Conservation (phyloP, 1,140 invertebrate species). For the Coptotermes formosanus region DNA sequence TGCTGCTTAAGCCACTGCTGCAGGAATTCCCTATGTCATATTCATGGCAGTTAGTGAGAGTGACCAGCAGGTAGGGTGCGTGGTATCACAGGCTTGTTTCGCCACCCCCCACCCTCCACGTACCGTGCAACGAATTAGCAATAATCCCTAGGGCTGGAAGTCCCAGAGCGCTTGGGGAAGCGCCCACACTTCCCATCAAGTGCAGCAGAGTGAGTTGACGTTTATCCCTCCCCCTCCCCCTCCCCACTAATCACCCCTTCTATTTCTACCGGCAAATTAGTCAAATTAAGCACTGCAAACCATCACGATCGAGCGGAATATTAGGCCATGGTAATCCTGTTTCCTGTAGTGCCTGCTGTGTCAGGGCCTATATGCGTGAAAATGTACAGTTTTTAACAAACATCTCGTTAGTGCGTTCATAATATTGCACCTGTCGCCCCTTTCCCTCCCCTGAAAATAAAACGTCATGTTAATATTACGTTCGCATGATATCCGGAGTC, state of each 20-base stretch:
- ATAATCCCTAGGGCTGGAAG: conserved; percentile 1
- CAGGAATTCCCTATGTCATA: neutral
- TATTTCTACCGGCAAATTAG: conserved; percentile 10
- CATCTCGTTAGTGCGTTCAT: neutral
- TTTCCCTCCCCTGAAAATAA: neutral
- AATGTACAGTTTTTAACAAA: neutral
- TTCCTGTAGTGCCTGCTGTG: neutral
- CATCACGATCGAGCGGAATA: neutral
- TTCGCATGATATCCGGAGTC: too few relatives aligned
- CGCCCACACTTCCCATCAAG: neutral
- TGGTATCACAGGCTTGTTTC: neutral
- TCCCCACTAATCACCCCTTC: neutral
- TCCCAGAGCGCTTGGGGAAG: neutral
- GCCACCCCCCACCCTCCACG: neutral
- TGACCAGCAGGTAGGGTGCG: neutral
- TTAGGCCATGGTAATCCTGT: neutral
- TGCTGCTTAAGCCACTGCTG: neutral
- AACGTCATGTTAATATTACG: neutral
- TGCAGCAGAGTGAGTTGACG: conserved; percentile 6
- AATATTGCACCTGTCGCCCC: neutral
- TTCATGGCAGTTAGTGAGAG: neutral
- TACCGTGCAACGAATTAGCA: neutral
- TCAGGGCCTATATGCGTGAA: neutral
- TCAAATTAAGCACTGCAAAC: conserved; percentile 18
- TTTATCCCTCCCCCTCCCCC: neutral